A percentile compares a stretch with the other conserved stretches of the same genome.
Conservation (phyloP, 1,140 invertebrate genomes). For the Diabrotica undecimpunctata region DNA sequence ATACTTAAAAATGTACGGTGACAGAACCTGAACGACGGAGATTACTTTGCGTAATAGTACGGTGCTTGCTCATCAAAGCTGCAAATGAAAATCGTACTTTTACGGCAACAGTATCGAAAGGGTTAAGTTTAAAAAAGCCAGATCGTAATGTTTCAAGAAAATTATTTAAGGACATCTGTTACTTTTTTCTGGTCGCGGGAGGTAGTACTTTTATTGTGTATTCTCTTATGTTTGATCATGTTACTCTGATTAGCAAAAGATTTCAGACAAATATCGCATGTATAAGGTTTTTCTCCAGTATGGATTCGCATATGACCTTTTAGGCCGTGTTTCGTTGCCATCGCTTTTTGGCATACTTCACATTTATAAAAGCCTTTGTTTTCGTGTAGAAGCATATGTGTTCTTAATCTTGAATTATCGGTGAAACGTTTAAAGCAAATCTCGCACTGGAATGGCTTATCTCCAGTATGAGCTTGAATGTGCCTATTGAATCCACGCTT, state of each 20-base stretch:
- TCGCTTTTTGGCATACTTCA: not conserved
- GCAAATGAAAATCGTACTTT: no score
- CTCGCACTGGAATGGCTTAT: conserved; percentile 7
- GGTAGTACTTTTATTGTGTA: no score
- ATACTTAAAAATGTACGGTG: no score
- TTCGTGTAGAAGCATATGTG: not conserved
- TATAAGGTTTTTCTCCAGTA: not conserved
- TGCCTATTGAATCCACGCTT: not conserved
- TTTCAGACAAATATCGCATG: not conserved
- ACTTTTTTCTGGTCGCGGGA: no score
- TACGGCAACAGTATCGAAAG: no score
- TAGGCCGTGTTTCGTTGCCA: not conserved
- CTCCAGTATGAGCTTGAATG: not conserved
- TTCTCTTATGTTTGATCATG: not conserved
- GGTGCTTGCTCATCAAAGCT: no score
- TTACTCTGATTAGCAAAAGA: not conserved
- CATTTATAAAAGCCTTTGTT: conserved; percentile 1
- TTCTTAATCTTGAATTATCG: not conserved
- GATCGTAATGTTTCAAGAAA: no score
- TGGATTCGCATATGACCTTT: not conserved
- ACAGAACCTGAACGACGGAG: no score
- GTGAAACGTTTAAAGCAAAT: conserved; percentile 1
- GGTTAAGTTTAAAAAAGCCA: no score
- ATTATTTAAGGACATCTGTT: no score
- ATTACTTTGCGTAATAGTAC: no score